A percentile compares a stretch with the other conserved stretches of the same genome.
Conservation (phyloP, 2,113 vertebrate genomes). For the Gadus macrocephalus region DNA sequence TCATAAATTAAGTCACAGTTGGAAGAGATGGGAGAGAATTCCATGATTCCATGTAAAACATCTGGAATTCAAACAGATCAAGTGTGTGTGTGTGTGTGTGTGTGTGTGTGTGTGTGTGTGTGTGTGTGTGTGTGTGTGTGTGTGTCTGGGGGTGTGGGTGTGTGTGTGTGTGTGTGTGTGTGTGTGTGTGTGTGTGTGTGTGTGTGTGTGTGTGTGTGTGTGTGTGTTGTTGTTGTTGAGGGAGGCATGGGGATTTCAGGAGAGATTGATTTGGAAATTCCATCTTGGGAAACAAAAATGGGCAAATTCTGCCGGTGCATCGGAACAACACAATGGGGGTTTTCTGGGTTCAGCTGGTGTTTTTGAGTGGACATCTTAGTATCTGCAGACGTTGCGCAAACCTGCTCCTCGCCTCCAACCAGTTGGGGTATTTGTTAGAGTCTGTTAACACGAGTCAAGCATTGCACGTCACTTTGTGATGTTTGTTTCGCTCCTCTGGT, state of each 20-base stretch:
- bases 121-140: not conserved
- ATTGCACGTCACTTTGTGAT: conserved; percentile 29
- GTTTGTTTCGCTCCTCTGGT: conserved; percentile 61
- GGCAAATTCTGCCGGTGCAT: too few species aligned
- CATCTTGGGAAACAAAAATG: too few species aligned
- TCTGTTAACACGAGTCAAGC: conserved; percentile 1
- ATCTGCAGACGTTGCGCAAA: too few species aligned
- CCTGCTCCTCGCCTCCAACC: too few species aligned
- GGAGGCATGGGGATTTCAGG: not conserved
- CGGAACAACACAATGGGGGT: too few species aligned
- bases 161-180: not conserved
- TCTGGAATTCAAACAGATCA: conserved; percentile 73
- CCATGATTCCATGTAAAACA: conserved; percentile 73
- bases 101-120: not conserved
- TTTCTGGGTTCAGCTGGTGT: too few species aligned
- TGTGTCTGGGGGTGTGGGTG: not conserved
- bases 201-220: conserved; percentile 1
- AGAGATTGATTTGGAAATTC: too few species aligned
- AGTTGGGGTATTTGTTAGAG: not conserved
- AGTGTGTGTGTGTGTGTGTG: conserved; percentile 1
- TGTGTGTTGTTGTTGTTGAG: not conserved
- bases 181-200: not conserved
- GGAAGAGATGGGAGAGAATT: conserved; percentile 68
- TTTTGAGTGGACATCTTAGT: too few species aligned
- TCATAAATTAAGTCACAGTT: conserved; percentile 59